Base-by-base conservation (phyloP, 2,113 vertebrate genomes). In the Phalacrocorax brasilianus region DNA sequence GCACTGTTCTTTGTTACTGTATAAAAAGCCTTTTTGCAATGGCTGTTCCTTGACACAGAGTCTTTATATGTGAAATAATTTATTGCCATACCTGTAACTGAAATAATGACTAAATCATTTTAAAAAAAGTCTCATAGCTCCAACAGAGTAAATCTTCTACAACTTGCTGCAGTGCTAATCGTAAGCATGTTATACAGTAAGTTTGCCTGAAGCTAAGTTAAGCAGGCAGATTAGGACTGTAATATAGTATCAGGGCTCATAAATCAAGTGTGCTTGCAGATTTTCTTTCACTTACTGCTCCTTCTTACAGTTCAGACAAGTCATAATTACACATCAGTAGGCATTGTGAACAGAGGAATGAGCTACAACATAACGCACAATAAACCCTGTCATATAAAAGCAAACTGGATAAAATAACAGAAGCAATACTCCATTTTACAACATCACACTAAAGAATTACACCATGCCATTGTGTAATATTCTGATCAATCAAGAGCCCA, bases 341-440 rank as follows among this genome's bases (percentile, higher is more conserved):
- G 98, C 97, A 98, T 96, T 98, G 98, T 97, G 98, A 98, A 92
- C 98, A 98, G 98, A 98, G 98, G 98, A 99, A 98, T 98, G 98
- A 98, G 98, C 98, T 98, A 98, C 98, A 98, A 98, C 98, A 98
- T 98, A 98, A 99, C 96, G 98, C 98, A 98, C 98, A 98, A 99
- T 99, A 99, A 99, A 99, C 98, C 98, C 98, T 98, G 98, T 98
- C 98, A 98, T 98, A 98, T 99, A 99, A 99, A 99, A 98, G 98
- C 98, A 98, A 98, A 98, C 98, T 98, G 98, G 98, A 99, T 99
- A 99, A 99, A 99, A 99, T 99, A 99, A 98, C 98, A 98, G 98
- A 98, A 98, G 97, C 98, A 98, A 98, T 98, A 98, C 98, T 98
- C 98, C 98, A 98, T 98, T 98, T 98, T 98, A 98, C 98, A 98